Percentiles rank a stretch among this genome's conserved stretches.
These are phyloP conservation scores for Gallinago paraguaiae DNA, from an alignment of 2,113 vertebrate genomes.

Conservation along the genomic window DNA sequence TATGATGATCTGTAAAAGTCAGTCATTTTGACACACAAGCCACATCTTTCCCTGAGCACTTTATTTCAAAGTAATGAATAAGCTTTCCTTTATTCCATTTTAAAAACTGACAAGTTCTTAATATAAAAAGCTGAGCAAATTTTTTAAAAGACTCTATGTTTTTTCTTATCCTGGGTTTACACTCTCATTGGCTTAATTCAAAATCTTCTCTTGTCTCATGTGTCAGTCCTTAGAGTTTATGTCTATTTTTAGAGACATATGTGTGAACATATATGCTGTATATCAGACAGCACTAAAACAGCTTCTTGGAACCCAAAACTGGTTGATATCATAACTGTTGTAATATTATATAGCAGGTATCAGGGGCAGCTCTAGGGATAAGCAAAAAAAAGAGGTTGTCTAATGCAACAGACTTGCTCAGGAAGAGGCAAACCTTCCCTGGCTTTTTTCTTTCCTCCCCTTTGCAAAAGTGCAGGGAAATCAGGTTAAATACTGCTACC, in stretches of 20 bases:
- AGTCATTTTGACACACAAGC: not conserved
- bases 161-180: not conserved
- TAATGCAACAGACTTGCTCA: not conserved
- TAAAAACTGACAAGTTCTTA: not conserved
- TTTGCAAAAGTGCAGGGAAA: not conserved
- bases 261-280: not conserved
- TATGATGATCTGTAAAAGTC: not conserved
- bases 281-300: not conserved
- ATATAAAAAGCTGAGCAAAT: not conserved
- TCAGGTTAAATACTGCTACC: not conserved
- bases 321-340: not conserved
- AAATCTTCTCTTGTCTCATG: not conserved
- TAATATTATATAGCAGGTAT: not conserved
- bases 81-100: not conserved
- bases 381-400: not conserved
- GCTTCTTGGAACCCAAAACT: not conserved
- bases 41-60: not conserved
- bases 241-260: not conserved
- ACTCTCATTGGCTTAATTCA: not conserved
- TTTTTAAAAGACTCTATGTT: not conserved
- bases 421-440: not conserved
- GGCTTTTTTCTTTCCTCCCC: not conserved
- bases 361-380: not conserved
- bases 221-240: not conserved
- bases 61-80: not conserved